These are phyloP conservation scores for Athrips mouffetella DNA, from an alignment of 2,888 invertebrate genomes.

Conservation along the genomic window DNA sequence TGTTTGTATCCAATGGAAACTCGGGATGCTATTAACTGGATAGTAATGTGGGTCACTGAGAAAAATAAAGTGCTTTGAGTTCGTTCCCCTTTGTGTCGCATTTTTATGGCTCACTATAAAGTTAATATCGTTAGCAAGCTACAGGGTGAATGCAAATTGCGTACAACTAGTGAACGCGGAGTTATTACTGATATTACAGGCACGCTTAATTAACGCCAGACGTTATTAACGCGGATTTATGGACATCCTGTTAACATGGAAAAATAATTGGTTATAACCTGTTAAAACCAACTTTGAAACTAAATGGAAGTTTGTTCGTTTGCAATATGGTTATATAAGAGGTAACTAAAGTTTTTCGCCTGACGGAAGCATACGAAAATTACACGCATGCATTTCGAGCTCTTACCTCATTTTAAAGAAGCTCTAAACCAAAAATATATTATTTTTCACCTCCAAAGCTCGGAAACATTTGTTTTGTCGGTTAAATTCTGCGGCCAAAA, in stretches of 20 bases:
- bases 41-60: background rate
- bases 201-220: conserved; percentile 1
- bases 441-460: too few species aligned
- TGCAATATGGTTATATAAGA: too few species aligned
- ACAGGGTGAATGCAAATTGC: background rate
- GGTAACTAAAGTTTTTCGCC: too few species aligned
- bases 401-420: too few species aligned
- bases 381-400: too few species aligned
- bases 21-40: background rate
- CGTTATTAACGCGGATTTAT: conserved; percentile 9
- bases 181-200: background rate
- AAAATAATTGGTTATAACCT: background rate
- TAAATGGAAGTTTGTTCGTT: too few species aligned
- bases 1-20: background rate
- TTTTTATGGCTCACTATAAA: background rate
- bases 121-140: background rate
- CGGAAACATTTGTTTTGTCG: too few species aligned
- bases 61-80: background rate
- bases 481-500: too few species aligned
- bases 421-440: too few species aligned
- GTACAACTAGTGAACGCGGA: background rate
- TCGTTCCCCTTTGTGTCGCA: conserved; percentile 7
- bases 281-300: background rate
- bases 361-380: too few species aligned
- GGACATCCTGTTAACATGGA: background rate